Percentiles rank a stretch among this genome's conserved stretches.
phyloP scores from a whole-genome alignment of 2,797 vertebrate species.

The Natrix natrix region DNA sequence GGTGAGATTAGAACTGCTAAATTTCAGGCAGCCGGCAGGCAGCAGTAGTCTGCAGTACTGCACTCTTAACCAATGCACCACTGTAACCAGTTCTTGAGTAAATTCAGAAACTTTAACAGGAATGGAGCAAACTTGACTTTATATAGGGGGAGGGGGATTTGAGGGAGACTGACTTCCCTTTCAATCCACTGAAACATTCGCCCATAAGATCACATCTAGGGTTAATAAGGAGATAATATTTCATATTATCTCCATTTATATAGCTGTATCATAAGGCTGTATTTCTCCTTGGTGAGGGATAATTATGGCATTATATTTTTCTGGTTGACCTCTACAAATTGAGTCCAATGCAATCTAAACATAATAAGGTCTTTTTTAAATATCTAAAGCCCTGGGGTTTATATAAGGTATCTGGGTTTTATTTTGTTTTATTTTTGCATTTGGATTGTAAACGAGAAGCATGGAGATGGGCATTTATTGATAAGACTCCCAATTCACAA shows the following conservation, averaged over 20 bases:
- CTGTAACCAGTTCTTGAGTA: neutral
- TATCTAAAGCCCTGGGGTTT: constrained; percentile 13
- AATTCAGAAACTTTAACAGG: neutral
- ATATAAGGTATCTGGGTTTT: neutral
- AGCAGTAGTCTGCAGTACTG: too few relatives aligned
- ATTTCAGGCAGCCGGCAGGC: too few relatives aligned
- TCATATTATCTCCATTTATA: neutral
- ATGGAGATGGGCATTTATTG: neutral
- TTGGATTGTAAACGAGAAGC: constrained; percentile 7
- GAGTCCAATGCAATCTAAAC: constrained; percentile 17
- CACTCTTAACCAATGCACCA: too few relatives aligned
- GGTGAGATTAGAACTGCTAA: too few relatives aligned
- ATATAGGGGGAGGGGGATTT: too few relatives aligned
- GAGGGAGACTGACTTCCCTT: neutral
- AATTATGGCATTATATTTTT: constrained; percentile 48
- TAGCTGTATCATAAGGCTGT: constrained; percentile 31
- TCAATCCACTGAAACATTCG: neutral
- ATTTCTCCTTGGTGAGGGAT: constrained; percentile 36
- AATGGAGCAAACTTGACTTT: neutral
- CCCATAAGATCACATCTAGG: neutral
- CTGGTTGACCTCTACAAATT: constrained; percentile 45
- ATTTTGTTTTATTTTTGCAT: neutral
- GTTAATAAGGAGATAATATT: neutral
- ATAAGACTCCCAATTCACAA: neutral
- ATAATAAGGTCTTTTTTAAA: constrained; percentile 30